Base-by-base conservation (phyloP, 1,140 invertebrate species). In the Chelonus insularis region DNA sequence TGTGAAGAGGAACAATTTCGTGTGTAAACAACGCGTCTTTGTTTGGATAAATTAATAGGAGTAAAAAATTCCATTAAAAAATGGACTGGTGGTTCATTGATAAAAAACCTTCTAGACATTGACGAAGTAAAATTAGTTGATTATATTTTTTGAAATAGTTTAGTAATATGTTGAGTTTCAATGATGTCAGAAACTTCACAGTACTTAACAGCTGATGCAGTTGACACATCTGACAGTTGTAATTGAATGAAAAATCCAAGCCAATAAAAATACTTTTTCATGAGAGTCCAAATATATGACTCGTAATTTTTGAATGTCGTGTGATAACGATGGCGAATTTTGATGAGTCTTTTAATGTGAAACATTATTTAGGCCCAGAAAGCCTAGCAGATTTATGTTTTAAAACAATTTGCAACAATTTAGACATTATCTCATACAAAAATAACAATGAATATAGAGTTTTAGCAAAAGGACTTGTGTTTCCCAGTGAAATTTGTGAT, bases 401-500 rank as follows among this genome's bases (percentile, higher is more conserved):
- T 64, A 83, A 85, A 64, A 87, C 84, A 68, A 85, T 89, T 34
- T 84, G 87, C 59, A 82, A 86, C 64, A 80, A 89, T 75, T 66
- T 87, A n/a, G 80, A 85, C 48, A 84, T 85, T 8, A 84, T 90
- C 57, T 86, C 86, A 43, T 72, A 70, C 18, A 72, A 67, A 39
- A 72, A 72, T 52, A 66, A 71, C 39, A 57, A 64, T 51, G 79
- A 75, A 4, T 73, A 78, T 34, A 70, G 81, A 57, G 70, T 65
- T 61, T 75, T 85, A 29, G 80, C 74, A 59, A 76, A 81, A 66
- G 86, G 83, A 36, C 71, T 90, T 32, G 82, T 81, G 61, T 80
- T 90, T 39, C 90, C 88, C 5, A 85, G 84, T 65, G 89, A 89
- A 77, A 87, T 91, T 63, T 90, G 89, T 72, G 89, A 91, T 72